Conservation (phyloP, 92 coral and sea anemone genomes). For the Scolanthus callimorphus region DNA sequence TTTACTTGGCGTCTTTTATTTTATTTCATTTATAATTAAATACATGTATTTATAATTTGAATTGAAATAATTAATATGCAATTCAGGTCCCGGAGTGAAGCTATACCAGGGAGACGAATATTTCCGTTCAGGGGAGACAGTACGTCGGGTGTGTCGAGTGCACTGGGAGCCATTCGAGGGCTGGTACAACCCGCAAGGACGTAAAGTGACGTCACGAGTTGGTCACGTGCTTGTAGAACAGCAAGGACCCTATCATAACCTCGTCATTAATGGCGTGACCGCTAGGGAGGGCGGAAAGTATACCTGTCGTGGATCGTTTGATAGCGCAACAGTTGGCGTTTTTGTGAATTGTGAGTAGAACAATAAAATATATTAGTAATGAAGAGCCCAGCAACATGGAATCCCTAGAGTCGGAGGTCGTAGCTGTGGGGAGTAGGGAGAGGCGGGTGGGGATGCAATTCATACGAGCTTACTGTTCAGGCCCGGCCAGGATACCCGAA, state of each 20-base stretch:
- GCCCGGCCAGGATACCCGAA: too few species aligned
- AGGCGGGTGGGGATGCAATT: too few species aligned
- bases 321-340: constrained; percentile 8
- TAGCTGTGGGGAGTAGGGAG: too few species aligned
- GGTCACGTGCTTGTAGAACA: constrained; percentile 17
- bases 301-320: constrained; percentile 31
- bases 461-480: too few species aligned
- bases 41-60: too few species aligned
- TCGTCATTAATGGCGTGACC: constrained; percentile 27
- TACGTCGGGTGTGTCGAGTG: constrained; percentile 20
- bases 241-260: constrained; percentile 13
- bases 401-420: too few species aligned
- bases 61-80: too few species aligned
- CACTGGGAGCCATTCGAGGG: constrained; percentile 33
- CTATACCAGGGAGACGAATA: constrained; percentile 8
- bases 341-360: constrained; percentile 28
- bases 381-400: too few species aligned
- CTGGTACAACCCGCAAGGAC: constrained; percentile 25
- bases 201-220: constrained; percentile 19
- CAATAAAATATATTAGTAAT: too few species aligned
- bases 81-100: constrained; percentile 34
- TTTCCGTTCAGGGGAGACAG: constrained; percentile 9
- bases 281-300: constrained; percentile 37
- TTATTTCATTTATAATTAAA: too few species aligned
- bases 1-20: too few species aligned